These are phyloP conservation scores for Naso thynnoides DNA, from an alignment of 2,797 vertebrate species.

Conservation along the genomic window DNA sequence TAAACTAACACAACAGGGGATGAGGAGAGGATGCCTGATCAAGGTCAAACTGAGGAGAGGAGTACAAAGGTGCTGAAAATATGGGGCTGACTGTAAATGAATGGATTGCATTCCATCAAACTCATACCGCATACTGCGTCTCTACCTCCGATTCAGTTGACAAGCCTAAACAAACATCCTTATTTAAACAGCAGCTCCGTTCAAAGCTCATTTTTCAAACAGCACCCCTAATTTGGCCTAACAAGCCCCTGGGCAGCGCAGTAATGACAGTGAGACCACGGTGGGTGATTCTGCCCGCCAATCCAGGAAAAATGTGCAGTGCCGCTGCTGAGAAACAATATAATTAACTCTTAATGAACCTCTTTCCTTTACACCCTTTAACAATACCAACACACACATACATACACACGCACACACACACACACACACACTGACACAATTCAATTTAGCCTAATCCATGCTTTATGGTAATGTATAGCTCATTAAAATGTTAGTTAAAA, in stretches of 20 bases:
- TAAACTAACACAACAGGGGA: constrained; percentile 44
- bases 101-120: constrained; percentile 54
- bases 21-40: constrained; percentile 56
- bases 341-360: constrained; percentile 94
- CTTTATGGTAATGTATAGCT: constrained; percentile 95
- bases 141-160: constrained; percentile 48
- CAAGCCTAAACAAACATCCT: constrained; percentile 75
- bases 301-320: constrained; percentile 79
- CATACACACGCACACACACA: constrained; percentile 41
- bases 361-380: constrained; percentile 76
- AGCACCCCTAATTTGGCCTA: constrained; percentile 77
- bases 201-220: constrained; percentile 74
- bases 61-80: constrained; percentile 52
- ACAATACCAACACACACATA: constrained; percentile 58
- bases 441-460: constrained; percentile 92
- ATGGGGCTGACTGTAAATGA: constrained; percentile 49
- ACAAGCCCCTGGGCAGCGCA: constrained; percentile 76
- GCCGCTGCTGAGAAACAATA: constrained; percentile 86
- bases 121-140: constrained; percentile 34
- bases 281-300: constrained; percentile 75
- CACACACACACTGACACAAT: constrained; percentile 76
- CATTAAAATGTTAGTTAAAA: constrained; percentile 98
- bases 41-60: constrained; percentile 71
- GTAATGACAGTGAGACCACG: constrained; percentile 78
- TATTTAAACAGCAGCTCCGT: constrained; percentile 67